Evolutionary conservation across 1,140 invertebrate genomes (phyloP), one percentile per base, ranked within the genome.

Genomic region (Pseudomyrmex pallidus): DNA sequence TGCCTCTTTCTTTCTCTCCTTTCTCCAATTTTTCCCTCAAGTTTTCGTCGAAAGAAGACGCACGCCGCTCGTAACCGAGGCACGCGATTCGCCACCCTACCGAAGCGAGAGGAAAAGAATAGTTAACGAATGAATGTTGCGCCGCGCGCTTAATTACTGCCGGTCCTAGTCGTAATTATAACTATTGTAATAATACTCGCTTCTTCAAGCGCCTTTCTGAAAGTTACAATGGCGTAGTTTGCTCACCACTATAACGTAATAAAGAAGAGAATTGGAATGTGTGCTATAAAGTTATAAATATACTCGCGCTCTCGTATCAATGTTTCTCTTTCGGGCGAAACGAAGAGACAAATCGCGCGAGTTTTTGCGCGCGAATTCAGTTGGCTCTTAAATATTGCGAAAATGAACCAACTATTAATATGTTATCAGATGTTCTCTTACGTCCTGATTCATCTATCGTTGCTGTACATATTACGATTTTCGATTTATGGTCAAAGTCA

Each of bases 71-170:
- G n/a, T 76, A 57, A 62, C 56, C 66, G 83, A 73, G 20, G 52
- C 20, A 46, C 73, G 35, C 57, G 56, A 59, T 56, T 73, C 68
- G 57, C 2, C 8, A 35, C 35, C 35, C 35, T 8, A 20, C 12
- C 50, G 15, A 72, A n/a, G 66, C 67, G 35, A 78, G 46, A 84
- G 61, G 74, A 74, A 82, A 74, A 54, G 78, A 63, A 82, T 73
- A 63, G 48, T 73, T 74, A 74, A 82, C 68, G 52, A 63, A 66
- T 57, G 62, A 66, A 77, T 64, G 59, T 64, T 67, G 35, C 61
- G 48, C 50, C 44, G 61, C 44, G 61, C 44, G 62, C n/a, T 83
- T 83, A 83, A 83, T 83, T 80, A 80, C 54, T 59, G n/a, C 48
- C 54, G 15, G 7, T 72, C 54, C 25, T 59, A 48, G 56, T 72